These are phyloP conservation scores for Eledone cirrhosa DNA, from an alignment of 2,888 invertebrate genomes.

Conservation along the genomic window DNA sequence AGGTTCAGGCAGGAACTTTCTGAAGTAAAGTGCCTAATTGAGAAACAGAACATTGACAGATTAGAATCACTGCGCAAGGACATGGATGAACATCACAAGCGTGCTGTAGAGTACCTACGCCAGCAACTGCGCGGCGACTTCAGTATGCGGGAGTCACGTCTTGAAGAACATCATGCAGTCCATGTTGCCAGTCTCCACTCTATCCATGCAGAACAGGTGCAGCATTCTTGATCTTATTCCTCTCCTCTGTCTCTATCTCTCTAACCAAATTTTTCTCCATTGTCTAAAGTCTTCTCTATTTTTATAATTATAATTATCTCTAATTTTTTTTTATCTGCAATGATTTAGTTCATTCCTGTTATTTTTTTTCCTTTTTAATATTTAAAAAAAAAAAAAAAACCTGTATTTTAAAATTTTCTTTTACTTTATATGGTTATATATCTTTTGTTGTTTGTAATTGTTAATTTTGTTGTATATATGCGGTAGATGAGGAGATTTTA, in stretches of 20 bases:
- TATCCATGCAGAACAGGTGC: conserved; percentile 37
- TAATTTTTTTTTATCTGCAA: too few relatives aligned
- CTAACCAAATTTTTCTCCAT: neutral
- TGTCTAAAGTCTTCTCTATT: neutral
- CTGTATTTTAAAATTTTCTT: too few relatives aligned
- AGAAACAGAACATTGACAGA: conserved; percentile 34
- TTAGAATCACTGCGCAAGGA: conserved; percentile 42
- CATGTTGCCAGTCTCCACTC: conserved; percentile 33
- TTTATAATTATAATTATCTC: too few relatives aligned
- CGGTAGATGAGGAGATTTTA: too few relatives aligned
- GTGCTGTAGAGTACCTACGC: conserved; percentile 50
- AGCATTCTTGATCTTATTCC: conserved; percentile 1
- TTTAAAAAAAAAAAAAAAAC: too few relatives aligned
- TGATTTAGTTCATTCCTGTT: too few relatives aligned
- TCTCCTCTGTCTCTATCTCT: neutral
- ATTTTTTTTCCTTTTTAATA: too few relatives aligned
- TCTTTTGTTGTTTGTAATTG: too few relatives aligned
- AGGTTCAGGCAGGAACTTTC: conserved; percentile 7
- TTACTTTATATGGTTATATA: too few relatives aligned
- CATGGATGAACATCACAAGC: conserved; percentile 44
- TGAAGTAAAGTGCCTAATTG: neutral
- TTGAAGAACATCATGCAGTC: conserved; percentile 39
- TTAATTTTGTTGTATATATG: too few relatives aligned
- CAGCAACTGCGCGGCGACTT: conserved; percentile 47
- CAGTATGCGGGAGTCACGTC: conserved; percentile 37